Base-by-base conservation (phyloP, 2,888 invertebrate genomes). In the Teleiodes luculella region DNA sequence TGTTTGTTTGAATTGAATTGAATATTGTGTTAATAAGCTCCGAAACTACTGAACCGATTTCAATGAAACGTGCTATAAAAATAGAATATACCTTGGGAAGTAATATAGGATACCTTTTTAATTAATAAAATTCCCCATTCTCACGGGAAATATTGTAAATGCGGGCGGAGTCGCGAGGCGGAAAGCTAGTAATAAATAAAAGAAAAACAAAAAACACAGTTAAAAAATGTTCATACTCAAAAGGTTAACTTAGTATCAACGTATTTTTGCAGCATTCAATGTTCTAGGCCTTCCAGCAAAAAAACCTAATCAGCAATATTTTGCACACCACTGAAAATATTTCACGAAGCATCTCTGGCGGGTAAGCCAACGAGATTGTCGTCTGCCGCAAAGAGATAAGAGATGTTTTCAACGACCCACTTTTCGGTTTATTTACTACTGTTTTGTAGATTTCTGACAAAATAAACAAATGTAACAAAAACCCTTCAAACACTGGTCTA, bases 321-420 rank as follows among this genome's bases (percentile, higher is more conserved):
- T 13, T 43, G 11, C 11, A 33, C 28, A 28, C 13, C 28, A 20
- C 20, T 20, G 14, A 48, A 48, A 48, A 35, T 35, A 35, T 48
- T 48, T 35, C n/a, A 35, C 48, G 20, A 18, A 33, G 20, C 33
- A 11, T 33, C 43, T n/a, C 28, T 28, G 28, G 13, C 28, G 14
- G 46, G 14, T 46, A 16, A 46, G 46, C 20, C 31, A 16, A 30
- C 68, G 65, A 68, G 72, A 76, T 77, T 68, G 68, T 66, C 68
- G 77, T 68, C 80, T 82, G 83, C 65, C 57, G 64, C 62, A 60
- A 58, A 65, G 67, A 68, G 83, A 83, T 83, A 83, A 80, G 73
- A 66, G 63, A 70, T 79, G 77, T 82, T 80, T 77, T 78, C 76
- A 73, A 70, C 70, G 68, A 71, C 66, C 68, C 66, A 65, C 63